Base-by-base conservation (phyloP, 2,888 invertebrate species). In the Cenopis cana region DNA sequence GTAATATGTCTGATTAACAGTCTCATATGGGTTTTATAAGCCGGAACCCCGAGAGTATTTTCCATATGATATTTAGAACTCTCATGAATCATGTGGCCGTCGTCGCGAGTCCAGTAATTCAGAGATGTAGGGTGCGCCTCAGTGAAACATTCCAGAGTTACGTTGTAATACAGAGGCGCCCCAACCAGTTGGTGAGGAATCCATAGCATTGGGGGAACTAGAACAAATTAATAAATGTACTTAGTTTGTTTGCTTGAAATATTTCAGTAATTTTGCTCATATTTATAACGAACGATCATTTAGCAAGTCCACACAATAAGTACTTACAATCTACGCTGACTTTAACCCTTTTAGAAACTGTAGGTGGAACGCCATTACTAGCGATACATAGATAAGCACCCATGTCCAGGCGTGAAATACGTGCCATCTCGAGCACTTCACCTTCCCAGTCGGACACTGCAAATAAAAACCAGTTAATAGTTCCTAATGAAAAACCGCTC, bases 311-410 rank as follows among this genome's bases (percentile, higher is more conserved):
- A 12, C 9, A 52, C 14, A 38, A 10, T 38, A n/a, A 29, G 36
- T 93, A 97, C 98, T 98, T 93, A 98, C 98, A 98, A 90, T 98
- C 98, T 52, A 98, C 98, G 94, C 97, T 97, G 82, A 98, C 97
- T 95, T 97, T 97, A 82, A 98, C 98, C 83, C 97, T 94, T 90
- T 98, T 98, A 85, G 97, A 98, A 73, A 98, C 98, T 46, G 97
- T 96, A 8, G 98, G 98, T 0, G 98, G 98, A 17, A 98, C 97
- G 14, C 97, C 97, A 84, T 98, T 98, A 82, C 96, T 96, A 66
- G 98, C 98, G 78, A 98, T 98, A 90, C 98, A 98, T 76, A 98
- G 94, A 90, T 98, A 98, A 59, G 97, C 97, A 38, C 98, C 98
- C 98, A 98, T 98, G 85, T 97, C 97, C 76, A 98, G 93, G 76